A percentile compares a stretch with the other conserved stretches of the same genome.
Evolutionary conservation across 2,888 invertebrate genomes (phyloP).

Genomic region (Tryphoninae sp.): DNA sequence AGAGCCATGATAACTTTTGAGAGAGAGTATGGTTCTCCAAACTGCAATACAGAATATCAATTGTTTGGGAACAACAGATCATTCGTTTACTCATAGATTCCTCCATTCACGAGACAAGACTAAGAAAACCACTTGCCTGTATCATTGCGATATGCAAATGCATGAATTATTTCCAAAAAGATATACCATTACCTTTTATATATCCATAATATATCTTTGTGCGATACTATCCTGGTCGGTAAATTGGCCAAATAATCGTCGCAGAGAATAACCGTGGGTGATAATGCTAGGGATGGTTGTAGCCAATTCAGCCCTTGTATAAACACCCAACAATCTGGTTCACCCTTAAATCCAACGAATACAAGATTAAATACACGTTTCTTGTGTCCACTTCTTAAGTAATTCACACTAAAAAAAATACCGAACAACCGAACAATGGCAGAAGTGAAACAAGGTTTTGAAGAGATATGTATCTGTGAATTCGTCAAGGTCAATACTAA

Average conservation of each 20-base stretch:
- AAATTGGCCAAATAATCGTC: conserved; percentile 78
- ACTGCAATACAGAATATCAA: conserved; percentile 74
- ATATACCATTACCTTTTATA: conserved; percentile 79
- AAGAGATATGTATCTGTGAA: too few species aligned
- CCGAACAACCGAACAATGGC: too few species aligned
- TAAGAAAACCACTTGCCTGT: not conserved
- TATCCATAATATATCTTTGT: conserved; percentile 83
- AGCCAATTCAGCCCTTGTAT: conserved; percentile 85
- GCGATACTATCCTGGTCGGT: conserved; percentile 81
- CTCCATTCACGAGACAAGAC: not conserved
- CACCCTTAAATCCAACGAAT: conserved; percentile 79
- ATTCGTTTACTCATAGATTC: too few species aligned
- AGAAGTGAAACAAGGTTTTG: too few species aligned
- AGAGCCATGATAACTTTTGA: conserved; percentile 84
- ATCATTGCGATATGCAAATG: not conserved
- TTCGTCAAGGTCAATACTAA: too few species aligned
- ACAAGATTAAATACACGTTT: not conserved
- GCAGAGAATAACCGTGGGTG: conserved; percentile 80
- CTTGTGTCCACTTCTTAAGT: too few species aligned
- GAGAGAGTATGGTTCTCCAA: conserved; percentile 84
- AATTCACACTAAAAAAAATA: too few species aligned
- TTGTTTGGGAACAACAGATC: too few species aligned
- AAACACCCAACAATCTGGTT: conserved; percentile 83
- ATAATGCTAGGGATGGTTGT: conserved; percentile 83
- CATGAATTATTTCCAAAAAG: not conserved